A percentile compares a stretch with the other conserved stretches of the same genome.
phyloP scores from a whole-genome alignment of 1,140 invertebrate genomes.

The Riptortus pedestris region DNA sequence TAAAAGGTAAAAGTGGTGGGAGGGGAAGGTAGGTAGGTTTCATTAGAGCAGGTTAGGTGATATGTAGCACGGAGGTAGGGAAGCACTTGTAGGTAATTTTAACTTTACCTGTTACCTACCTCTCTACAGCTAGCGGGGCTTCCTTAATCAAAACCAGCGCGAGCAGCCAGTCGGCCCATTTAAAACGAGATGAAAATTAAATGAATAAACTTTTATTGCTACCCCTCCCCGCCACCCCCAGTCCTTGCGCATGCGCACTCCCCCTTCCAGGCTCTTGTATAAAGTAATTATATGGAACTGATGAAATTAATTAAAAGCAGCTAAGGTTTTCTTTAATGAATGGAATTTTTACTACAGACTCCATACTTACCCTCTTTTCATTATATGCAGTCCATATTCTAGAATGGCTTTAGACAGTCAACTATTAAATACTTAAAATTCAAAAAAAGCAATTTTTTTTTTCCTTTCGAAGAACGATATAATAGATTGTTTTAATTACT shows the following conservation, averaged over 20 bases:
- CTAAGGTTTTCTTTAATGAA: conserved; percentile 12
- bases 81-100: conserved; percentile 18
- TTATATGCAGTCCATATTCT: too few relatives aligned
- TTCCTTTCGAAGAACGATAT: too few relatives aligned
- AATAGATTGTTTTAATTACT: too few relatives aligned
- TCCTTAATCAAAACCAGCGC: conserved; percentile 14
- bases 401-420: too few relatives aligned
- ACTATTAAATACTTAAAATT: too few relatives aligned
- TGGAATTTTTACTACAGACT: conserved; percentile 8
- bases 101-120: conserved; percentile 17
- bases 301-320: conserved; percentile 17
- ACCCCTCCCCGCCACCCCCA: neutral
- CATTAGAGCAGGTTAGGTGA: conserved; percentile 17
- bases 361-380: too few relatives aligned
- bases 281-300: conserved; percentile 17
- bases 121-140: neutral
- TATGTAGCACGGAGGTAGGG: conserved; percentile 7
- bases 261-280: conserved; percentile 2
- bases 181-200: conserved; percentile 19
- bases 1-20: conserved; percentile 3
- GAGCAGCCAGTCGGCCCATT: conserved; percentile 3
- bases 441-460: too few relatives aligned
- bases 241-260: neutral
- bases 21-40: neutral
- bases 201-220: conserved; percentile 18